phyloP scores from a whole-genome alignment of 2,113 vertebrate genomes.

The Phylloscopus trochiloides region DNA sequence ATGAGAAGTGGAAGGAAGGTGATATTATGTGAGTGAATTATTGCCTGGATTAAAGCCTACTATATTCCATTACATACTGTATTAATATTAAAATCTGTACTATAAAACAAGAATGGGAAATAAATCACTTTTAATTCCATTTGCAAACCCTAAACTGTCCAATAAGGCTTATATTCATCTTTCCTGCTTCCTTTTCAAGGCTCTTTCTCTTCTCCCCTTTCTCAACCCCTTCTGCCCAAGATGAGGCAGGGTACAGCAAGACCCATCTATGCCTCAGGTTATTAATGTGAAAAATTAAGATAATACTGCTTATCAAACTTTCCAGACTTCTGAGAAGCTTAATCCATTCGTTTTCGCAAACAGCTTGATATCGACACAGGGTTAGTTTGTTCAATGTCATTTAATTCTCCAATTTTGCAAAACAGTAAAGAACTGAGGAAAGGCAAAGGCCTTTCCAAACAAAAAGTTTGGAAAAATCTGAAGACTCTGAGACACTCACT shows the following conservation, averaged over 20 bases:
- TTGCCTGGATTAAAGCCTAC: constrained; percentile 28
- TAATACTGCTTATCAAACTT: background rate
- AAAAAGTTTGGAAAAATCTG: background rate
- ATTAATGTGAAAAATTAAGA: background rate
- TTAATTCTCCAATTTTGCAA: background rate
- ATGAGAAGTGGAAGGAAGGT: constrained; percentile 33
- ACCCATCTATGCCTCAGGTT: background rate
- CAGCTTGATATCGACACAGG: rapidly evolving
- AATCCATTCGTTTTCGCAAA: background rate
- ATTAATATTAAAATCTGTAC: constrained; percentile 57
- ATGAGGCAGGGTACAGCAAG: background rate
- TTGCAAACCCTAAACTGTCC: constrained; percentile 20
- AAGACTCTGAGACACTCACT: background rate
- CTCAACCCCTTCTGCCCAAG: background rate
- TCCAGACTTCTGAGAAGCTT: background rate
- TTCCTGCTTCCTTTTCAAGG: background rate
- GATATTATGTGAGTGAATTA: constrained; percentile 32
- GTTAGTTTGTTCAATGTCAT: background rate
- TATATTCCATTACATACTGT: constrained; percentile 33
- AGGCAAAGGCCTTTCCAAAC: background rate
- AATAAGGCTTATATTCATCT: background rate
- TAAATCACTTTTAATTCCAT: constrained; percentile 54
- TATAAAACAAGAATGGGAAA: constrained; percentile 45
- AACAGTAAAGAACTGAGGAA: background rate
- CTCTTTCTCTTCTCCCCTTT: background rate